Base-by-base conservation (phyloP, 1,140 invertebrate species). In the Panagrolaimus sp. region DNA sequence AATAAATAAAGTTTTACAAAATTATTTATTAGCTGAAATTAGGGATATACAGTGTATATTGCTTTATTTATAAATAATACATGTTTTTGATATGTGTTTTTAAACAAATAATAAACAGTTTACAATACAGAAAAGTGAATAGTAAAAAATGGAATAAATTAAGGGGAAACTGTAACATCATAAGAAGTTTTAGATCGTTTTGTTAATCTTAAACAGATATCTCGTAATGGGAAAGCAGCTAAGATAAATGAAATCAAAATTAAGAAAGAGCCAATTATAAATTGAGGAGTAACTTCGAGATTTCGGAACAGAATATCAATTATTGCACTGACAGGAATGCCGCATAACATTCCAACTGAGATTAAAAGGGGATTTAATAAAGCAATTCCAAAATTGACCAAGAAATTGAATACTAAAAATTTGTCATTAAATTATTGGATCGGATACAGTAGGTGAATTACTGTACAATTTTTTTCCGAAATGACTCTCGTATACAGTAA, bases 311-410 rank as follows among this genome's bases (percentile, higher is more conserved):
- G 8, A 43, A 81, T 71, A 62, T 81, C 79, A 43, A 78, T 75
- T 17, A 67, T 71, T 21, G 79, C 69, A 65, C 73, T 82, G 12
- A 83, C 55, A 24, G 80, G 80, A 15, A 82, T 73, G 46, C 80
- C 80, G 32, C 71, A 71, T 0, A 82, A 48, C 81, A 82, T 83
- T 43, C 80, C 80, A 52, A 82, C 74, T 15, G 80, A 82, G 32
- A 79, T 69, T 12, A 78, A 69, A 12, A 82, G 67, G 14, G 80
- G 80, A 63, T 72, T 68, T 12, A 83, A 64, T 5, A 82, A 65
- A 48, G 76, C 78, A 43, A 82, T 82, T 48, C 80, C 80, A 28
- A 83, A 82, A 52, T 82, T 82, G 26, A 81, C 70, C 14, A 83
- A 68, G 46, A 83, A 82, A 47, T 82, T 82, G 74, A 81, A 82